Conservation (phyloP, 2,888 invertebrate species). For the Hypsopygia costalis region DNA sequence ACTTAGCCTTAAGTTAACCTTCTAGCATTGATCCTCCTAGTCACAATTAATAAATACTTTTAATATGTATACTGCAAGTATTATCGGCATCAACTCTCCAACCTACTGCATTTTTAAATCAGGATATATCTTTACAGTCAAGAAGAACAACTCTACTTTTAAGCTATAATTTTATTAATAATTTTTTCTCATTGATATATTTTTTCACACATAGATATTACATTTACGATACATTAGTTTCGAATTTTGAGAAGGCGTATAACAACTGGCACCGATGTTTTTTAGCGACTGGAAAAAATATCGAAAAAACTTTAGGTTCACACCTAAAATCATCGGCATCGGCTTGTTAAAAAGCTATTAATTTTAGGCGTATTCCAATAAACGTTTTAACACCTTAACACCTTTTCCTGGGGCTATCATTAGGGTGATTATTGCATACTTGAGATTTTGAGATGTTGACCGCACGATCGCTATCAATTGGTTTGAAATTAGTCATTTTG, state of each 20-base stretch:
- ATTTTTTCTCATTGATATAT: no score
- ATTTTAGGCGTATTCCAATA: constrained; percentile 76
- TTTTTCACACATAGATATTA: no score
- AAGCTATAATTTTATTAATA: no score
- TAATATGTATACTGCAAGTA: no score
- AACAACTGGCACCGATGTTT: constrained; percentile 7
- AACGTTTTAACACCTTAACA: constrained; percentile 80
- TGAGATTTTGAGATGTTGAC: constrained; percentile 29
- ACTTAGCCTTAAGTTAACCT: no score
- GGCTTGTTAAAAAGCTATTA: constrained; percentile 79
- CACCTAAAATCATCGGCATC: constrained; percentile 53
- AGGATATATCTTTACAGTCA: no score
- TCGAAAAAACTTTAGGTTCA: constrained; percentile 48
- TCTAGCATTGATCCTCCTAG: no score
- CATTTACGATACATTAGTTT: no score
- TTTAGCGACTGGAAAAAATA: constrained; percentile 26
- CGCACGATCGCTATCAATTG: constrained; percentile 36
- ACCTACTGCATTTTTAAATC: no score
- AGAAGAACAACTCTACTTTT: no score
- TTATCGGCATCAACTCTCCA: no score
- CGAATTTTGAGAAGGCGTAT: background rate
- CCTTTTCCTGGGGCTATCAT: constrained; percentile 76
- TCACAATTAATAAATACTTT: no score
- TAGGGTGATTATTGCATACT: constrained; percentile 63
- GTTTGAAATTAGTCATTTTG: constrained; percentile 31